phyloP scores from a whole-genome alignment of 2,797 vertebrate genomes.

The Meda fulgida region DNA sequence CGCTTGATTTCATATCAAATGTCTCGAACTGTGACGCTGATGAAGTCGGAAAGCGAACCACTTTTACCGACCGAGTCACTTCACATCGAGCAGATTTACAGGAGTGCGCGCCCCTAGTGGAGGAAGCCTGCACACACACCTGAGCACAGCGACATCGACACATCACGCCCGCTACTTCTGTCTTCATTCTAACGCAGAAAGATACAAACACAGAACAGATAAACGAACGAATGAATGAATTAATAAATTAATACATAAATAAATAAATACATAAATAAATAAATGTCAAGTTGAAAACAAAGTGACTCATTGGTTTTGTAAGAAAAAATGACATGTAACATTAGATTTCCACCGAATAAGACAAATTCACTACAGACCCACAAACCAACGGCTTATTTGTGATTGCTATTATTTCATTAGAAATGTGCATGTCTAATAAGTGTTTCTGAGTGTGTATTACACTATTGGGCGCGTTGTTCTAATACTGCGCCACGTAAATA shows the following conservation, averaged over 20 bases:
- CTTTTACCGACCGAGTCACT: background rate
- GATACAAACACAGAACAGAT: background rate
- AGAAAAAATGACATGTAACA: background rate
- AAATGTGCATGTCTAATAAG: background rate
- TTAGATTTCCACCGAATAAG: background rate
- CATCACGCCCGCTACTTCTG: background rate
- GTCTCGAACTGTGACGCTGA: background rate
- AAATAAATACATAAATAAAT: background rate
- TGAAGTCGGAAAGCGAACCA: background rate
- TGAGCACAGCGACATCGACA: no score
- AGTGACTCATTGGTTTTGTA: background rate
- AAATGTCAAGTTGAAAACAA: background rate
- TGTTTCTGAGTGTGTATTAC: background rate
- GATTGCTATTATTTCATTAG: background rate
- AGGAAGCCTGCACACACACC: background rate
- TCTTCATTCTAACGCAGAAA: background rate
- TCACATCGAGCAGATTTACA: constrained; percentile 64
- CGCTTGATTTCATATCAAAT: background rate
- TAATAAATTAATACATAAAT: no score
- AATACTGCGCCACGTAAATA: no score
- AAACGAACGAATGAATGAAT: background rate
- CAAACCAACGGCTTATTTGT: background rate
- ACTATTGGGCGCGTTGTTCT: background rate
- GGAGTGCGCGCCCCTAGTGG: constrained; percentile 77
- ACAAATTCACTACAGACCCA: background rate